A percentile compares a stretch with the other conserved stretches of the same genome.
phyloP scores from a whole-genome alignment of 2,113 vertebrate genomes.

The Candoia aspera region DNA sequence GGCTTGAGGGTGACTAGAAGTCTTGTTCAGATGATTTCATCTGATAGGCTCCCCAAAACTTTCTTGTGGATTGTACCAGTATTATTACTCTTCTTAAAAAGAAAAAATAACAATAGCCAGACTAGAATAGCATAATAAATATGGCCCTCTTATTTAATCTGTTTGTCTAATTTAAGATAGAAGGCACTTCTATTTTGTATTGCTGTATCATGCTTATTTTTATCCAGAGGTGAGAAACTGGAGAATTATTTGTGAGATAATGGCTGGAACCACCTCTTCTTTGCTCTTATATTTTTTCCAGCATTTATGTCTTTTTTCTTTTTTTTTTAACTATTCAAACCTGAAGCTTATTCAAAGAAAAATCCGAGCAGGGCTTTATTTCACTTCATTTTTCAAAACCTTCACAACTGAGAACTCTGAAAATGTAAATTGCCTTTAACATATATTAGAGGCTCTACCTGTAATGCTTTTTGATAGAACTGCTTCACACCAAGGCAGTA shows the following conservation, averaged over 20 bases:
- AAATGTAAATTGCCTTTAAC: conserved; percentile 60
- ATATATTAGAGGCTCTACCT: conserved; percentile 53
- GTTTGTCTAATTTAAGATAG: neutral
- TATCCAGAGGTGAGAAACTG: conserved; percentile 17
- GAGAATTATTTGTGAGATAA: conserved; percentile 31
- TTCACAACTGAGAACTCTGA: conserved; percentile 54
- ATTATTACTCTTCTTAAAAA: neutral
- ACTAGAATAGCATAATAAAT: conserved; percentile 3
- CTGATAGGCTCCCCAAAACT: neutral
- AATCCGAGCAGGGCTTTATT: conserved; percentile 50
- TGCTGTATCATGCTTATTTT: conserved; percentile 17
- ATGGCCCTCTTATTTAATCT: neutral
- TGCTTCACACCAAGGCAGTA: conserved; percentile 33
- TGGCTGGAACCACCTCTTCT: conserved; percentile 33
- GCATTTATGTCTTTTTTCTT: conserved; percentile 35
- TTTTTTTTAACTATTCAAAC: conserved; percentile 44
- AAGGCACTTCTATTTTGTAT: conserved; percentile 9
- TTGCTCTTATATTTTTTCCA: conserved; percentile 46
- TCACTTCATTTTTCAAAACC: conserved; percentile 57
- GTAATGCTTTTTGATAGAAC: conserved; percentile 61
- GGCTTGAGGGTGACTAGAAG: neutral
- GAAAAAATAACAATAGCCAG: neutral
- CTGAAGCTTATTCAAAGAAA: conserved; percentile 32
- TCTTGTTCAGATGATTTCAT: neutral
- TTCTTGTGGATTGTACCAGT: neutral